Percentiles rank a stretch among this genome's conserved stretches.
Conservation (phyloP, 2,888 invertebrate genomes). For the Bruchidius siliquastri region DNA sequence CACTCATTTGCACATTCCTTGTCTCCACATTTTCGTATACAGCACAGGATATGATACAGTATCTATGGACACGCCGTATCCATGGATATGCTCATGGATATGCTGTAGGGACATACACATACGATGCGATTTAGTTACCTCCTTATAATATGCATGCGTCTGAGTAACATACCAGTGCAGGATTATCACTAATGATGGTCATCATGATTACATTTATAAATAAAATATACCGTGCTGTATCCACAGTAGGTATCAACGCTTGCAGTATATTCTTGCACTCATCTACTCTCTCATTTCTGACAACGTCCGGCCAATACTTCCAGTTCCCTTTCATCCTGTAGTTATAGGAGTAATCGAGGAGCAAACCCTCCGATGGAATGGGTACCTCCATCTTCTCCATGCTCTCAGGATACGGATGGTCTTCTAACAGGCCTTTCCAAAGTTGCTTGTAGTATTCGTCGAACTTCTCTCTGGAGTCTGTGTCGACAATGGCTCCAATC, state of each 20-base stretch:
- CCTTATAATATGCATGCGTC: too few relatives aligned
- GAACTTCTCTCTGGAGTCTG: constrained; percentile 63
- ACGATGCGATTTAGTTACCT: too few relatives aligned
- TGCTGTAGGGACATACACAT: too few relatives aligned
- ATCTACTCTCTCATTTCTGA: constrained; percentile 59
- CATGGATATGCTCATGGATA: too few relatives aligned
- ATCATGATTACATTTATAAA: too few relatives aligned
- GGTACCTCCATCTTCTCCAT: constrained; percentile 69
- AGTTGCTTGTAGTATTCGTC: constrained; percentile 59
- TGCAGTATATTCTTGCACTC: constrained; percentile 64
- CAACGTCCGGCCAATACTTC: constrained; percentile 80
- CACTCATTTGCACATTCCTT: too few relatives aligned
- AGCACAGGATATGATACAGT: too few relatives aligned
- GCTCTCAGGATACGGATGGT: constrained; percentile 53
- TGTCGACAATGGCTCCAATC: constrained; percentile 73
- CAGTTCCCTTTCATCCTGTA: constrained; percentile 76
- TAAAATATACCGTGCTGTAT: constrained; percentile 61
- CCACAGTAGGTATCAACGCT: constrained; percentile 79
- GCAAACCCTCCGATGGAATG: constrained; percentile 69
- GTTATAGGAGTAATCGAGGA: constrained; percentile 79
- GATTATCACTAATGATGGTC: too few relatives aligned
- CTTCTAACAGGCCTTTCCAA: constrained; percentile 48
- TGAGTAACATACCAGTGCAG: too few relatives aligned
- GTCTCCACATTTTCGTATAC: too few relatives aligned
- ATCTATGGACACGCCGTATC: too few relatives aligned